Conservation (phyloP, 1,140 invertebrate species). For the Drosophila sucinea region DNA sequence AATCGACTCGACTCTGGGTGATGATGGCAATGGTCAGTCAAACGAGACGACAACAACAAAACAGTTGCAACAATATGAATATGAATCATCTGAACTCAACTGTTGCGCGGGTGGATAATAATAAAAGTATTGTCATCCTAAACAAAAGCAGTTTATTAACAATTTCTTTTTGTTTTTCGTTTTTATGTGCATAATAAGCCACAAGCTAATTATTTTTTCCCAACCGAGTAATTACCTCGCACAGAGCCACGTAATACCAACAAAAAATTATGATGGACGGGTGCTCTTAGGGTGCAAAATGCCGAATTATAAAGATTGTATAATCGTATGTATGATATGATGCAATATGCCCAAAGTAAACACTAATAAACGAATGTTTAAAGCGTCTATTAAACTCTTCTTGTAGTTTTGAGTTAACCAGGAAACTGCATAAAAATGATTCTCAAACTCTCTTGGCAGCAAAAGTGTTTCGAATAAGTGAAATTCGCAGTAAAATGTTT, state of each 20-base stretch:
- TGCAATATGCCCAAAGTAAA: slow-evolving; percentile 23
- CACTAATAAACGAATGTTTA: background rate
- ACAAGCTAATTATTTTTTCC: slow-evolving; percentile 36
- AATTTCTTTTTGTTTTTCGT: too few species aligned
- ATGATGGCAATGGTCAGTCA: slow-evolving; percentile 2
- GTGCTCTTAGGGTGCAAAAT: slow-evolving; percentile 29
- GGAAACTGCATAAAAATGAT: background rate
- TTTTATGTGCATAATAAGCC: slow-evolving; percentile 19
- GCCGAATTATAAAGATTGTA: slow-evolving; percentile 38
- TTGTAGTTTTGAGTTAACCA: background rate
- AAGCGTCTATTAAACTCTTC: background rate
- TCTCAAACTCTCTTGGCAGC: too few species aligned
- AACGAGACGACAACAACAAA: background rate
- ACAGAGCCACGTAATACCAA: slow-evolving; percentile 46
- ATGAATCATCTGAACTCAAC: slow-evolving; percentile 4
- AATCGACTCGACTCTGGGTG: background rate
- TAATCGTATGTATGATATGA: slow-evolving; percentile 12
- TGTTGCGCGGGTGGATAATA: slow-evolving; percentile 5
- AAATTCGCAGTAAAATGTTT: slow-evolving; percentile 1
- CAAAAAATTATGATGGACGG: slow-evolving; percentile 23
- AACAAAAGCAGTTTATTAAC: slow-evolving; percentile 14
- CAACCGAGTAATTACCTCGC: slow-evolving; percentile 47
- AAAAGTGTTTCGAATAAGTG: background rate
- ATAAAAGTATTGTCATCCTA: slow-evolving; percentile 10
- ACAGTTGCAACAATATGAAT: background rate